Conservation (phyloP, 2,888 invertebrate species). For the Epiblema foenella region DNA sequence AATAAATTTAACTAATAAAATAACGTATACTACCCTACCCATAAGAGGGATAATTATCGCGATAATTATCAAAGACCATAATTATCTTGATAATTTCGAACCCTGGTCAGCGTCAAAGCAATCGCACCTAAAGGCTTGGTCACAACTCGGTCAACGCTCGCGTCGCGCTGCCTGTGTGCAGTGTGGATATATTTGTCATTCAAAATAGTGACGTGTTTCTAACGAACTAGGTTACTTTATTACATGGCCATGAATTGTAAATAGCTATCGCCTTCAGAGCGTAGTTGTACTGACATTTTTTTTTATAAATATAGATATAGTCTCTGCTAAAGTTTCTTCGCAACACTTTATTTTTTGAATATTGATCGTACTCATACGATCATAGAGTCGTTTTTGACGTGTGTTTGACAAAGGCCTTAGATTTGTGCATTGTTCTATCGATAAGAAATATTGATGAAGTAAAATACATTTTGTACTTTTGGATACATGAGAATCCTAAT, state of each 20-base stretch:
- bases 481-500: not conserved
- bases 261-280: constrained; percentile 1
- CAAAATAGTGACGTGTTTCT: not conserved
- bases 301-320: constrained; percentile 59
- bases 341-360: not conserved
- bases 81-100: too few species aligned
- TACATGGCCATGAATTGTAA: not conserved
- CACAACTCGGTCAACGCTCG: too few species aligned
- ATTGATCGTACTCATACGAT: not conserved
- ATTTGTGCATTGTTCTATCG: not conserved
- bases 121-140: too few species aligned
- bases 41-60: too few species aligned
- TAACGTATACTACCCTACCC: too few species aligned
- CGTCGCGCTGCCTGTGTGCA: too few species aligned
- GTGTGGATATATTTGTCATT: not conserved
- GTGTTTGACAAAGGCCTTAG: constrained; percentile 3
- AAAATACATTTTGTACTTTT: not conserved
- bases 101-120: too few species aligned
- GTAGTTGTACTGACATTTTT: constrained; percentile 55
- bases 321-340: constrained; percentile 39
- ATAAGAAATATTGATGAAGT: not conserved
- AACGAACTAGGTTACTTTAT: not conserved
- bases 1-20: too few species aligned
- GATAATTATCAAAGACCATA: too few species aligned
- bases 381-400: constrained; percentile 23